Percentiles rank a stretch among this genome's conserved stretches.
Conservation (phyloP, 2,797 vertebrate species). For the Bothrops alternatus region DNA sequence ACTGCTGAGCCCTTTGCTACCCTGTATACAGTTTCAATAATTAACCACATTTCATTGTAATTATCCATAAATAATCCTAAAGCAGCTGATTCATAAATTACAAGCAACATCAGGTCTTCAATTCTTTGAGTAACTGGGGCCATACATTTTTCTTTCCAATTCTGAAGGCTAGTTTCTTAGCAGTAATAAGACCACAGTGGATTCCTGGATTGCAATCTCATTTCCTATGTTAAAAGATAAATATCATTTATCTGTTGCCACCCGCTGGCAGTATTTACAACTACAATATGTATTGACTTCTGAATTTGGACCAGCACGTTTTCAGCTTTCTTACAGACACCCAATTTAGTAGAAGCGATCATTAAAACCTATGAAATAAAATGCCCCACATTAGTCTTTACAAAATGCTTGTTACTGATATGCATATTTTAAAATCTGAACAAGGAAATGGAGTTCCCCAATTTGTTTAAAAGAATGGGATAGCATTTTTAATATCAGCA, state of each 20-base stretch:
- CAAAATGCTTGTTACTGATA: not conserved
- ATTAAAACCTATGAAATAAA: not conserved
- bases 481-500: not conserved
- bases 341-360: not conserved
- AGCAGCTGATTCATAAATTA: not conserved
- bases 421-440: not conserved
- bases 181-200: not conserved
- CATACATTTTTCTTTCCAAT: not conserved
- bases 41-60: not conserved
- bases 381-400: not conserved
- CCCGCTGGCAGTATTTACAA: not conserved
- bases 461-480: not conserved
- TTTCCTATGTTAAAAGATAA: not conserved
- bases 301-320: not conserved
- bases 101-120: not conserved
- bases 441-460: not conserved
- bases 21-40: not conserved
- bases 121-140: not conserved
- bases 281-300: not conserved
- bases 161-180: not conserved
- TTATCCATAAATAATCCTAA: not conserved
- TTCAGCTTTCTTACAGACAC: not conserved
- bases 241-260: not conserved
- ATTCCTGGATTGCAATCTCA: not conserved
- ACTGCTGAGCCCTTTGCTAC: not conserved